phyloP scores from a whole-genome alignment of 1,140 invertebrate genomes.

The Nephila pilipes region DNA sequence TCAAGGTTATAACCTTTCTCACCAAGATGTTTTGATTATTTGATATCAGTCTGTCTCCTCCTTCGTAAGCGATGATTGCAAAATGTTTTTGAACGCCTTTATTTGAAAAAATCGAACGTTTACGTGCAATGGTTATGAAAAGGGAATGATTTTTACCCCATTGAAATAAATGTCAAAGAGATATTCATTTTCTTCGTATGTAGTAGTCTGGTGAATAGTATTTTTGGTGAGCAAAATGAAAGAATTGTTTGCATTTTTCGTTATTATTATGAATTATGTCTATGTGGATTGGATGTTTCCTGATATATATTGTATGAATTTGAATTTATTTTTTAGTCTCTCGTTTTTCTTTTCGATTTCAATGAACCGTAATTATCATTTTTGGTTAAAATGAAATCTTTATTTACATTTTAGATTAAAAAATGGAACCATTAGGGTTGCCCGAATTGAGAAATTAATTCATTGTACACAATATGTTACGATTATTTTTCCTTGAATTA shows the following conservation, averaged over 20 bases:
- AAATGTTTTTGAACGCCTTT: not conserved
- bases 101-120: not conserved
- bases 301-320: not conserved
- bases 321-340: not conserved
- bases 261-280: no score
- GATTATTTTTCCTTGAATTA: no score
- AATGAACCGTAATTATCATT: no score
- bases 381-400: no score
- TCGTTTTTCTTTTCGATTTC: not conserved
- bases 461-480: no score
- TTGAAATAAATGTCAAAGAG: not conserved
- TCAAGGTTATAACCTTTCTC: not conserved
- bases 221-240: no score
- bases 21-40: not conserved
- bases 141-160: not conserved
- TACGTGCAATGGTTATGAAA: not conserved
- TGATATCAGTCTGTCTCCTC: constrained; percentile 7
- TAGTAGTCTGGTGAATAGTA: not conserved
- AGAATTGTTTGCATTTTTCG: no score
- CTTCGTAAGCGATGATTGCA: not conserved
- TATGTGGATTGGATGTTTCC: no score
- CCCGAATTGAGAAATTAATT: no score
- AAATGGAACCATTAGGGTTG: no score
- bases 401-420: no score
- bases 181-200: not conserved